These are phyloP conservation scores for Acomys russatus DNA, from an alignment of 2,797 vertebrate genomes.

Conservation along the genomic window DNA sequence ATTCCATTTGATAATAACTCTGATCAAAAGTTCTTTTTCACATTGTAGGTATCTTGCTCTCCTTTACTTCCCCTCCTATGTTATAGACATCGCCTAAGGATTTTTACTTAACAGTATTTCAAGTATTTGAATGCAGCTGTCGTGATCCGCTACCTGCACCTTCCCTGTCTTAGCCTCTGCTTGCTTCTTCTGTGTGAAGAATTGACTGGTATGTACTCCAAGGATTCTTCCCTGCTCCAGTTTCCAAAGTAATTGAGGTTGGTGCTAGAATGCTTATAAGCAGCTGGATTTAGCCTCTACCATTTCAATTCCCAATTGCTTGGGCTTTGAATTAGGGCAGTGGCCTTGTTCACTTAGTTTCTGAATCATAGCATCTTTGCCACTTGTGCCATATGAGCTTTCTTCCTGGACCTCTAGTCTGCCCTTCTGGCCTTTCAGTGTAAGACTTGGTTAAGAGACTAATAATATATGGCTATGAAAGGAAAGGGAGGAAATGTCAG, in stretches of 20 bases:
- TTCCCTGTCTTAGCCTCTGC: neutral
- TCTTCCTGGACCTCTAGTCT: neutral
- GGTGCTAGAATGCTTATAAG: neutral
- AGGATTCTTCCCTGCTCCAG: neutral
- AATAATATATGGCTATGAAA: neutral
- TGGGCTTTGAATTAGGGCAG: neutral
- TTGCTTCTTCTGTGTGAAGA: neutral
- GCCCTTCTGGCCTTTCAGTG: neutral
- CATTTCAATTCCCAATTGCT: neutral
- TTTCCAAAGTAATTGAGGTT: neutral
- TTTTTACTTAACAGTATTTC: neutral
- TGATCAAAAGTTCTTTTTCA: constrained; percentile 32
- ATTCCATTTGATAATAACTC: constrained; percentile 32
- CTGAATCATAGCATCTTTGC: neutral
- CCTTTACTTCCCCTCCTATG: neutral
- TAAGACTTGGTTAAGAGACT: neutral
- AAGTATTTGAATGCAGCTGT: constrained; percentile 42
- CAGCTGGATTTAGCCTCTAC: neutral
- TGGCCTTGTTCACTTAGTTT: neutral
- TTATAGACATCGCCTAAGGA: neutral
- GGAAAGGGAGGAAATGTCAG: neutral
- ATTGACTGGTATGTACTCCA: neutral
- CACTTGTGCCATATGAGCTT: neutral
- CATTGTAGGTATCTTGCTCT: neutral
- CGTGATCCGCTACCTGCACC: neutral